Percentiles rank a stretch among this genome's conserved stretches.
Conservation (phyloP, 2,888 invertebrate species). For the Acleris sparsana region DNA sequence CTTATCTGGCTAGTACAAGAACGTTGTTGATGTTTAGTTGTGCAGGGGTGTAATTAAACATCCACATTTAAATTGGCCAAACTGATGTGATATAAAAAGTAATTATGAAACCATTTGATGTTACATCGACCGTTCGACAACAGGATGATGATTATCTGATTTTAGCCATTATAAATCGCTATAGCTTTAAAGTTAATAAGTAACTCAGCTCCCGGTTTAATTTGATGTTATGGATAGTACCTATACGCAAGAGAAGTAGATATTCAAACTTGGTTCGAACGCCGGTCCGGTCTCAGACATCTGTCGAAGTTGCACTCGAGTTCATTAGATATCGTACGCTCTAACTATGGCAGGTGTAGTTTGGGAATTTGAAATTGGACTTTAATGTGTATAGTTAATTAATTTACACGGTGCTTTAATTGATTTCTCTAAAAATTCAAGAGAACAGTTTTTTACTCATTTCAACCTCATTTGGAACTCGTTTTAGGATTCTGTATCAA, state of each 20-base stretch:
- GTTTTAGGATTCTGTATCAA: too few relatives aligned
- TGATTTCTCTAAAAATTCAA: too few relatives aligned
- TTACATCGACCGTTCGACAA: not conserved
- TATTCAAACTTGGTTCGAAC: conserved; percentile 46
- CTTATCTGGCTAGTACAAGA: too few relatives aligned
- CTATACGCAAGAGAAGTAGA: conserved; percentile 35
- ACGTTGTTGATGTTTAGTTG: too few relatives aligned
- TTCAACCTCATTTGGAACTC: too few relatives aligned
- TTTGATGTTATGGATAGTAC: conserved; percentile 27
- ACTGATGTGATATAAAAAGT: too few relatives aligned
- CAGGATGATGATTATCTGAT: not conserved
- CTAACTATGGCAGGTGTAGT: conserved; percentile 18
- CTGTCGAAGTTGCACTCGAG: conserved; percentile 54
- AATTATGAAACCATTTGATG: too few relatives aligned
- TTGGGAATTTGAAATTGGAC: conserved; percentile 4
- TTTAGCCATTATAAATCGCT: not conserved
- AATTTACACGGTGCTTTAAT: too few relatives aligned
- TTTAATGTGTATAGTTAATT: not conserved
- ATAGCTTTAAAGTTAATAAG: not conserved
- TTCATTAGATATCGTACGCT: conserved; percentile 36
- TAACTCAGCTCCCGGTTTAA: conserved; percentile 7
- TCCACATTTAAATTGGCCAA: too few relatives aligned
- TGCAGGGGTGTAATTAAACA: too few relatives aligned
- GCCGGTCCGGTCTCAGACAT: conserved; percentile 53
- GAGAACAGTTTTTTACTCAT: too few relatives aligned